phyloP scores from a whole-genome alignment of 2,113 vertebrate species.

The Onychorhynchus coronatus region DNA sequence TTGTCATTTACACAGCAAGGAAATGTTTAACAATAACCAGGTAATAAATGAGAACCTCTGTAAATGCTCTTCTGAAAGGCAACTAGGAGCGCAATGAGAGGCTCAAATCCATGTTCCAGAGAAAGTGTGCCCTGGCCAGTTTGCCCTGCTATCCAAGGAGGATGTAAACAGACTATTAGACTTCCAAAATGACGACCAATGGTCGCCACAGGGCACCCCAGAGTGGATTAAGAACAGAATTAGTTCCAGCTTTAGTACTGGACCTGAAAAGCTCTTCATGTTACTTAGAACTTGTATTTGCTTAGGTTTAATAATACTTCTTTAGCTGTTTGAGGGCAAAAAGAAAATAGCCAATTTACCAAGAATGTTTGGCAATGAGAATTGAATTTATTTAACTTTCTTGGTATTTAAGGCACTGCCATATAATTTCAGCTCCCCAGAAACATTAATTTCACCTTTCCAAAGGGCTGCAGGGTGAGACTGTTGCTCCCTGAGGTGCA shows the following conservation, averaged over 20 bases:
- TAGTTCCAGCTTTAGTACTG: slow-evolving; percentile 15
- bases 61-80: background rate
- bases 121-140: background rate
- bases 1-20: background rate
- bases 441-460: background rate
- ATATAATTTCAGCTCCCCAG: background rate
- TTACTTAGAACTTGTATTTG: background rate
- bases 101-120: background rate
- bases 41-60: background rate
- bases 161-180: background rate
- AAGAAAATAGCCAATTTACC: background rate
- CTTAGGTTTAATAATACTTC: background rate
- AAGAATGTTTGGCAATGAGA: background rate
- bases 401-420: background rate
- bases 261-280: background rate
- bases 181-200: background rate
- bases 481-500: background rate
- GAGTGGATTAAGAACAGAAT: slow-evolving; percentile 32
- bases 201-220: slow-evolving; percentile 1
- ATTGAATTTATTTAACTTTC: background rate
- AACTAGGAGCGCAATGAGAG: background rate
- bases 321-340: background rate
- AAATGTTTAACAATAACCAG: background rate
- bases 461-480: background rate
- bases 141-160: background rate